A percentile compares a stretch with the other conserved stretches of the same genome.
Conservation (phyloP, 2,797 vertebrate species). For the Myotis myotis region DNA sequence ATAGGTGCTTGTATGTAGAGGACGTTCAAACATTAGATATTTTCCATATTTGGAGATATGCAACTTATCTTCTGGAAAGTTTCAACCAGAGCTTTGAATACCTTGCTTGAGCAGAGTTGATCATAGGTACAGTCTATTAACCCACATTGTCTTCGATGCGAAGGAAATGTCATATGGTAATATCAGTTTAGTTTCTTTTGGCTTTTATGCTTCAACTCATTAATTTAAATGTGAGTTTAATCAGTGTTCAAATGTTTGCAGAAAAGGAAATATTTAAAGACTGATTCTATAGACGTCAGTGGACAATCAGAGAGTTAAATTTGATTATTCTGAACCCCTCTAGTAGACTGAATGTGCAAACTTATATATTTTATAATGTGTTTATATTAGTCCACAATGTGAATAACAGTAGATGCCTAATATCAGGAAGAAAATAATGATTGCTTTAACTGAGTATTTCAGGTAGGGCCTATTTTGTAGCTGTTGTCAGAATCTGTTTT, state of each 20-base stretch:
- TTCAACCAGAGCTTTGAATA: background rate
- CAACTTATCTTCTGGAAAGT: background rate
- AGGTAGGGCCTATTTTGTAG: background rate
- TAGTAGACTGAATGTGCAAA: background rate
- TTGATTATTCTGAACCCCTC: background rate
- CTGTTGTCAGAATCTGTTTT: background rate
- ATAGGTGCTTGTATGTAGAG: background rate
- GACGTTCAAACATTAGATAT: background rate
- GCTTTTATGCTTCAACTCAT: background rate
- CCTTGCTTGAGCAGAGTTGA: background rate
- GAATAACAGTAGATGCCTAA: background rate
- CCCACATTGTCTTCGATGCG: background rate
- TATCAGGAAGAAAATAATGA: background rate
- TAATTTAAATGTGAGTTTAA: conserved; percentile 24
- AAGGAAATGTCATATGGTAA: background rate
- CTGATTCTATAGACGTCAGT: background rate
- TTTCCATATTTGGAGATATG: background rate
- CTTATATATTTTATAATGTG: background rate
- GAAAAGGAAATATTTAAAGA: background rate
- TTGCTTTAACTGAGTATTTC: background rate
- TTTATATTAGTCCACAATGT: background rate
- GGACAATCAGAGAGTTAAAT: background rate
- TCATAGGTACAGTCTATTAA: background rate
- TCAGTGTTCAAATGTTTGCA: background rate
- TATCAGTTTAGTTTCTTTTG: conserved; percentile 14